Evolutionary conservation across 2,888 invertebrate genomes (phyloP).

Genomic region (Philonicus albiceps): DNA sequence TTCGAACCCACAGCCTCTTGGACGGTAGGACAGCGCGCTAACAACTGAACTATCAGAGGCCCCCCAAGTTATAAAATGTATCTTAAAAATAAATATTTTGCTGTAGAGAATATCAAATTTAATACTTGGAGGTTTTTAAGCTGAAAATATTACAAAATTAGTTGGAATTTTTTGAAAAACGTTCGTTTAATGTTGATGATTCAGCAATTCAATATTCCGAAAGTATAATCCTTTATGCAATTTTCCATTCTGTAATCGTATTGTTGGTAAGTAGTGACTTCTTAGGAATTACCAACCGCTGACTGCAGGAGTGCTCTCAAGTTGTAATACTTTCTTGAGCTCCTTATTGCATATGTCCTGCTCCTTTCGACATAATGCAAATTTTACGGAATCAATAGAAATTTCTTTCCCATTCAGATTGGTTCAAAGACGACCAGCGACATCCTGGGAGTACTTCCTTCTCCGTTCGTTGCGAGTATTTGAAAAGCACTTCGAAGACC

Average conservation of each 20-base stretch:
- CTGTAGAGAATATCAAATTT: too few species aligned
- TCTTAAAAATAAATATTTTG: too few species aligned
- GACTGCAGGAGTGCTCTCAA: background rate
- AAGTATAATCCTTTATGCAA: background rate
- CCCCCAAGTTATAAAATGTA: too few species aligned
- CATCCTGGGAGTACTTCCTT: background rate
- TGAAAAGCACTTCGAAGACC: background rate
- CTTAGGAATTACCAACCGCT: background rate
- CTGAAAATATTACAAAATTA: background rate
- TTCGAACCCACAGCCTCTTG: too few species aligned
- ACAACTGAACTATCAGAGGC: too few species aligned
- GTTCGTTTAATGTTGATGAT: background rate
- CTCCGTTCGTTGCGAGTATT: background rate
- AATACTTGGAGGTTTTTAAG: background rate
- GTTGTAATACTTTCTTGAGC: background rate
- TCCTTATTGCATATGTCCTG: background rate
- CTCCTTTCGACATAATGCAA: background rate
- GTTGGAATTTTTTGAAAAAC: background rate
- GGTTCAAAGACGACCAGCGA: background rate
- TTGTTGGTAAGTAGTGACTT: background rate
- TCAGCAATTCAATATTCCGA: background rate
- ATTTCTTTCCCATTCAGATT: background rate
- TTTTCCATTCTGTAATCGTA: background rate
- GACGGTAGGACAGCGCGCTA: too few species aligned
- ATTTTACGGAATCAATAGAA: background rate